A percentile compares a stretch with the other conserved stretches of the same genome.
Conservation (phyloP, 2,888 invertebrate genomes). For the Tetragnatha montana region DNA sequence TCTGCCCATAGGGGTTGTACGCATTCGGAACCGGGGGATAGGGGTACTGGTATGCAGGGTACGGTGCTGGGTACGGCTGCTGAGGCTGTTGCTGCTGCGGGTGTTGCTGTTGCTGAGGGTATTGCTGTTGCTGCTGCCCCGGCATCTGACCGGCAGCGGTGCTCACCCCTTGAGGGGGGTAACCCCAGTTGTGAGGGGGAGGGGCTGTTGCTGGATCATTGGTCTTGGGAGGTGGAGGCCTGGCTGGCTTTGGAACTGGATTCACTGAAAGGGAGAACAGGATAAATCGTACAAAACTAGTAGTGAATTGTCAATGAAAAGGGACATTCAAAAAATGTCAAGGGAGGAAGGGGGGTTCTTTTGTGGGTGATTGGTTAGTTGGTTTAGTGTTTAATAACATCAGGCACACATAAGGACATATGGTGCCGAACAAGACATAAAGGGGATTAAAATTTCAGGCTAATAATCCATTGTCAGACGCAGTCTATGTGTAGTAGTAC, state of each 20-base stretch:
- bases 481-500: too few relatives aligned
- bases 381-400: too few relatives aligned
- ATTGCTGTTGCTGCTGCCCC: neutral
- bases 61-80: constrained; percentile 26
- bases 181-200: constrained; percentile 17
- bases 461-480: too few relatives aligned
- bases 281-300: too few relatives aligned
- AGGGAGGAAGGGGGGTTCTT: too few relatives aligned
- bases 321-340: too few relatives aligned
- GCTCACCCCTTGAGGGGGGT: neutral
- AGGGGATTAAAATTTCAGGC: too few relatives aligned
- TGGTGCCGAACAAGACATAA: too few relatives aligned
- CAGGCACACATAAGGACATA: too few relatives aligned
- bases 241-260: constrained; percentile 34
- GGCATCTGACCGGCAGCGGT: neutral
- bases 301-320: too few relatives aligned
- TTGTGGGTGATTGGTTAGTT: too few relatives aligned
- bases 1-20: constrained; percentile 61
- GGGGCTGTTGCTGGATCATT: constrained; percentile 28
- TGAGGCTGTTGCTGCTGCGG: constrained; percentile 5
- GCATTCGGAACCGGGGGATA: constrained; percentile 53
- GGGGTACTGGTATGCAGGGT: constrained; percentile 64
- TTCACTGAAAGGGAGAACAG: constrained; percentile 24
- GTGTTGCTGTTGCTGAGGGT: neutral
- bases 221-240: constrained; percentile 68